Conservation (phyloP, 2,888 invertebrate species). For the Scrobipalpa costella region DNA sequence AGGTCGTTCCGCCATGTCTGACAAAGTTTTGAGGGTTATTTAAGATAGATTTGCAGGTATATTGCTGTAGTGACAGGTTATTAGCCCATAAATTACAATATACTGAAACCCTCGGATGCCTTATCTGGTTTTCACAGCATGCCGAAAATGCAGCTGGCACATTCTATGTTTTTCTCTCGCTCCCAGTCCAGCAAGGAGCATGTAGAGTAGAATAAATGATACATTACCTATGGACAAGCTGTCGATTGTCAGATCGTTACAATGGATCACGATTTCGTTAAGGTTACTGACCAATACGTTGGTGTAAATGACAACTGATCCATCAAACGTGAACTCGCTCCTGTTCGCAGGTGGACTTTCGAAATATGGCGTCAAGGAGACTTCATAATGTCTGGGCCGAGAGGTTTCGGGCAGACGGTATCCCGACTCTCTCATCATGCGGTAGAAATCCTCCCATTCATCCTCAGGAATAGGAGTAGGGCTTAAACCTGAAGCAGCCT, state of each 20-base stretch:
- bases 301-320: slow-evolving; percentile 60
- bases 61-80: too few relatives aligned
- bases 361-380: slow-evolving; percentile 77
- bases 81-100: too few relatives aligned
- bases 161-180: too few relatives aligned
- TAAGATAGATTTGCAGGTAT: too few relatives aligned
- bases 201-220: too few relatives aligned
- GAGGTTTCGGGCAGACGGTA: slow-evolving; percentile 75
- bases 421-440: slow-evolving; percentile 49
- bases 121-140: too few relatives aligned
- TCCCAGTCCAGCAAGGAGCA: too few relatives aligned
- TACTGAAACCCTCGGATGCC: too few relatives aligned
- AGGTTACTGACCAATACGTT: slow-evolving; percentile 42
- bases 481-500: slow-evolving; percentile 52
- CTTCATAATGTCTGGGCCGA: slow-evolving; percentile 75
- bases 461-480: slow-evolving; percentile 60
- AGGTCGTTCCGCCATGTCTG: too few relatives aligned
- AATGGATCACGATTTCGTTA: slow-evolving; percentile 62
- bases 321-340: slow-evolving; percentile 66
- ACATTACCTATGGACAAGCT: slow-evolving; percentile 58
- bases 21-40: too few relatives aligned
- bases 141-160: too few relatives aligned
- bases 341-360: slow-evolving; percentile 38
- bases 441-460: slow-evolving; percentile 60
- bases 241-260: slow-evolving; percentile 61